These are phyloP conservation scores for Liposcelis brunnea DNA, from an alignment of 2,888 invertebrate genomes.

Conservation along the genomic window DNA sequence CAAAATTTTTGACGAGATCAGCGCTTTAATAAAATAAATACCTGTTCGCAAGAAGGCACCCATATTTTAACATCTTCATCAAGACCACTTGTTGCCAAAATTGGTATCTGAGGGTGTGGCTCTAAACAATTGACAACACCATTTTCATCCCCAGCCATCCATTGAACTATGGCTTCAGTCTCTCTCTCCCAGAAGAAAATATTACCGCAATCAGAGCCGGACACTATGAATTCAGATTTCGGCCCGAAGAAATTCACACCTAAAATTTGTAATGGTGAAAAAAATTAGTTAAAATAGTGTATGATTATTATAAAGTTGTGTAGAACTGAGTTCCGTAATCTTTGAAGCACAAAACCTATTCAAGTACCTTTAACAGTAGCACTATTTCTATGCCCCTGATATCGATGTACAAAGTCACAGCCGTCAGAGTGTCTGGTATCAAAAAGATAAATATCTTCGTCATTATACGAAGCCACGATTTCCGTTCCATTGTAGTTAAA, in stretches of 20 bases:
- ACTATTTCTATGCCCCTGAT: slow-evolving; percentile 50
- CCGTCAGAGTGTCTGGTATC: slow-evolving; percentile 39
- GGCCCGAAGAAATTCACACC: slow-evolving; percentile 91
- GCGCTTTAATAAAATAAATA: not conserved
- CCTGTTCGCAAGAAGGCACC: slow-evolving; percentile 48
- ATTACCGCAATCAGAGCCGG: slow-evolving; percentile 87
- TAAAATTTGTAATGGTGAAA: slow-evolving; percentile 53
- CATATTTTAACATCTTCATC: slow-evolving; percentile 88
- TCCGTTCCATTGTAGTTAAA: slow-evolving; percentile 85
- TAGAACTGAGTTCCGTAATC: not conserved
- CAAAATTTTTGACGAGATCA: not conserved
- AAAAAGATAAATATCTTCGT: slow-evolving; percentile 82
- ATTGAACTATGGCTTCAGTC: slow-evolving; percentile 76
- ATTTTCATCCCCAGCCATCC: slow-evolving; percentile 59
- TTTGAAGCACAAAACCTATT: too few species aligned
- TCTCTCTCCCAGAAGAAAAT: slow-evolving; percentile 77
- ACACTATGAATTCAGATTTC: slow-evolving; percentile 73
- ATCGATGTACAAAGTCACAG: slow-evolving; percentile 32
- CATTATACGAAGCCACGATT: slow-evolving; percentile 84
- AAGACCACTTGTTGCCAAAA: slow-evolving; percentile 79
- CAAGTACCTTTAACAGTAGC: slow-evolving; percentile 35
- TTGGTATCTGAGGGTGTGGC: slow-evolving; percentile 72
- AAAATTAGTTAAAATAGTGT: not conserved
- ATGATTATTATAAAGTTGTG: not conserved
- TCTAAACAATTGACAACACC: slow-evolving; percentile 88